phyloP scores from a whole-genome alignment of 2,113 vertebrate genomes.

The Ailuropoda melanoleuca region DNA sequence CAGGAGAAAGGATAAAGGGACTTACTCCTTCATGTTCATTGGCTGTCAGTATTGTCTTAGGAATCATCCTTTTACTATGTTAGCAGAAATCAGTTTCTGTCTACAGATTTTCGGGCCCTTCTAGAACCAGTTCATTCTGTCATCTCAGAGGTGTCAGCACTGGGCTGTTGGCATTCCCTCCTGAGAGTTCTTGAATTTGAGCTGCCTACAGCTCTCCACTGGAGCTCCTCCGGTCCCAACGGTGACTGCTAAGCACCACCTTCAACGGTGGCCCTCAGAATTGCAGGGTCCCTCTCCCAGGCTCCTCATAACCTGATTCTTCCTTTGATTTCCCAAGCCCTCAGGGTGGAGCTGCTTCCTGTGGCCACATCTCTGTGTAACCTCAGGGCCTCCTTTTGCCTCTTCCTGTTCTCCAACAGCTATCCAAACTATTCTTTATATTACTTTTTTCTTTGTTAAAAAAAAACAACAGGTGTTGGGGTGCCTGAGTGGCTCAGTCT shows the following conservation, averaged over 20 bases:
- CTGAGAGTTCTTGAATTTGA: neutral
- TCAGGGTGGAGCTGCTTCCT: neutral
- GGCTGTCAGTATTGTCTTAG: neutral
- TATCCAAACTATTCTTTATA: neutral
- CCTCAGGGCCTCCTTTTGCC: neutral
- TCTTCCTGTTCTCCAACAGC: neutral
- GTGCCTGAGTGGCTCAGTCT: neutral
- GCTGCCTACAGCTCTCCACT: neutral
- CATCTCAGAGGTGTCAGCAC: neutral
- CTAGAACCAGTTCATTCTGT: neutral
- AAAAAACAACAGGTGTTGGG: neutral
- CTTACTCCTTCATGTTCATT: neutral
- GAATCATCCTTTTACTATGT: neutral
- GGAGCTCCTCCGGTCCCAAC: neutral
- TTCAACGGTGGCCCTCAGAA: neutral
- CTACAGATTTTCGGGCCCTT: neutral
- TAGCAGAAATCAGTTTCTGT: neutral
- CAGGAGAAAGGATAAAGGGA: neutral
- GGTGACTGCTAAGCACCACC: neutral
- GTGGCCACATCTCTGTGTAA: neutral
- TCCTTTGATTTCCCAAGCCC: neutral
- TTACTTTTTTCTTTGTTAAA: neutral
- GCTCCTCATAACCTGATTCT: neutral
- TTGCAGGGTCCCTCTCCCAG: neutral
- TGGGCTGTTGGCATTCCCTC: accelerated